Evolutionary conservation across 2,797 vertebrate genomes (phyloP).

Genomic region (Sebastes taczanowskii): DNA sequence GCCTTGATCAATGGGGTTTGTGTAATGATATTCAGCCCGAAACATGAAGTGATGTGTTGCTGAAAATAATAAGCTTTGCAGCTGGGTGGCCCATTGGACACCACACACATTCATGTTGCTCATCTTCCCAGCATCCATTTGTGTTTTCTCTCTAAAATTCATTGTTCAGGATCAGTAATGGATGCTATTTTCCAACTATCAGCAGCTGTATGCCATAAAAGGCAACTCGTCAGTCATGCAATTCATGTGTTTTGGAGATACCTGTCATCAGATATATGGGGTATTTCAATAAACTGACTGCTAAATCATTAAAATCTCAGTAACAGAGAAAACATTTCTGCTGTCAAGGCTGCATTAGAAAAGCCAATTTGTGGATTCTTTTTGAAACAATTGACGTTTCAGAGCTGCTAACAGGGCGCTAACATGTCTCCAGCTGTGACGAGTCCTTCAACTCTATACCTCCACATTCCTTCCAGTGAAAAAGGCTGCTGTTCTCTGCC

Average conservation of each 20-base stretch:
- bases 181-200: slow-evolving; percentile 18
- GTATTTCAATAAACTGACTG: slow-evolving; percentile 17
- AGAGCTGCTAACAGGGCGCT: slow-evolving; percentile 63
- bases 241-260: slow-evolving; percentile 40
- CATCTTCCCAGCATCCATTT: slow-evolving; percentile 22
- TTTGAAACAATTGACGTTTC: slow-evolving; percentile 51
- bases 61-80: slow-evolving; percentile 65
- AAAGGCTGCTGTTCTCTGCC: slow-evolving; percentile 62
- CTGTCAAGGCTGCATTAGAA: slow-evolving; percentile 55
- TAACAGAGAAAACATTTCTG: slow-evolving; percentile 34
- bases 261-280: slow-evolving; percentile 26
- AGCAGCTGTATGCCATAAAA: slow-evolving; percentile 16
- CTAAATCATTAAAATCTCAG: slow-evolving; percentile 62
- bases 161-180: neutral
- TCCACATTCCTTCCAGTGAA: slow-evolving; percentile 68
- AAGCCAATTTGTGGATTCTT: slow-evolving; percentile 53
- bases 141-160: neutral
- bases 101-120: slow-evolving; percentile 1
- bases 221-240: slow-evolving; percentile 4
- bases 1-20: slow-evolving; percentile 68
- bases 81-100: slow-evolving; percentile 66
- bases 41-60: slow-evolving; percentile 71
- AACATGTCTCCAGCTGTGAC: slow-evolving; percentile 70
- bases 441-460: slow-evolving; percentile 68
- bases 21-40: slow-evolving; percentile 68